A percentile compares a stretch with the other conserved stretches of the same genome.
Conservation (phyloP, 2,797 vertebrate species). For the Syndactyla subalaris region DNA sequence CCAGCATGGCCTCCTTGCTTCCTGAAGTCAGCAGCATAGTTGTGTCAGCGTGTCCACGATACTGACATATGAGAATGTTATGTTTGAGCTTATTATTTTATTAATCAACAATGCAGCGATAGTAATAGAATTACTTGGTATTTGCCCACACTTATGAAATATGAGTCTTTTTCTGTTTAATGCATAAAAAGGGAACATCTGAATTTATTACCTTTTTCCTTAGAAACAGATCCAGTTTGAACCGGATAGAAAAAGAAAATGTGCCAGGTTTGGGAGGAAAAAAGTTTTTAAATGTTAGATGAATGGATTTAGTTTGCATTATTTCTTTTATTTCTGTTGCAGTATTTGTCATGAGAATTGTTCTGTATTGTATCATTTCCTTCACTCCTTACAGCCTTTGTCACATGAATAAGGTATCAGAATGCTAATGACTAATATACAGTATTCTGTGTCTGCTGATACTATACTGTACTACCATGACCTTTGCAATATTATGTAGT, state of each 20-base stretch:
- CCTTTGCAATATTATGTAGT: constrained; percentile 81
- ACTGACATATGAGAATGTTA: not conserved
- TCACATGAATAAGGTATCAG: constrained; percentile 84
- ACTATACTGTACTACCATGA: constrained; percentile 63
- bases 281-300: constrained; percentile 28
- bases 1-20: not conserved
- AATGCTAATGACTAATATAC: constrained; percentile 73
- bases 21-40: not conserved
- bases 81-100: not conserved
- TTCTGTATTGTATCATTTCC: constrained; percentile 78
- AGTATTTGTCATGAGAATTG: constrained; percentile 69
- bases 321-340: constrained; percentile 66
- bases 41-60: not conserved
- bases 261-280: not conserved
- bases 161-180: not conserved
- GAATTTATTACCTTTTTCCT: constrained; percentile 4
- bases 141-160: not conserved
- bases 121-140: not conserved
- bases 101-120: not conserved
- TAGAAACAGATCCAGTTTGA: constrained; percentile 9
- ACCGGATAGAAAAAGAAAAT: constrained; percentile 4
- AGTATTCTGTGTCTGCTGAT: constrained; percentile 62
- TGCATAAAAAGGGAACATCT: not conserved
- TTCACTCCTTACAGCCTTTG: constrained; percentile 77
- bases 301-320: constrained; percentile 50